Base-by-base conservation (phyloP, 2,888 invertebrate genomes). In the Drosophila stalkeri region DNA sequence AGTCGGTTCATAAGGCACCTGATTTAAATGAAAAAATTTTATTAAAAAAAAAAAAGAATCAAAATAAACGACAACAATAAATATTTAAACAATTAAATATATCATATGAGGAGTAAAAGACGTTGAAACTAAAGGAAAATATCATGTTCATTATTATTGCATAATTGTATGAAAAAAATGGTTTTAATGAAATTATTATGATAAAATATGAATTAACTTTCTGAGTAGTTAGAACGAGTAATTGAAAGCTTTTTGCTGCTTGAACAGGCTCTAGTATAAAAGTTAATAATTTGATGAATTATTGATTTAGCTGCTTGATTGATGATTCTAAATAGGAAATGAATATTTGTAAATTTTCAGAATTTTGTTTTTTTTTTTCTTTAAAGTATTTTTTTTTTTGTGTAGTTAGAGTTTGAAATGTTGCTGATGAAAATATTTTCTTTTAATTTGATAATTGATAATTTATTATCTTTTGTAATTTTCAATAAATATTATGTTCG, bases 71-170 rank as follows among this genome's bases (percentile, higher is more conserved):
- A 44, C 7, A 64, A 71, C 60, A 66, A 77, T 69, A 52, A 61
- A 61, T 35, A 63, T 35, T 6, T 20, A 65, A 39, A 60, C 9
- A 63, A 52, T 41, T 37, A 39, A 55, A 46, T 20, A 67, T 66
- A 74, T 74, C 54, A 74, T 54, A 54, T 55, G 59, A 47, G 47
- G n/a, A 54, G 46, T 11, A 43, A 8, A 54, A 20, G 27, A 12
- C 23, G 44, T 27, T n/a, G 23, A 18, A 33, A 54, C n/a, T 56
- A 3, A 27, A 35, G 39, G 8, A 49, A 59, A 35, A 65, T 63
- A 61, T 61, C 75, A 75, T 72, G 54, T 59, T 72, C 49, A 78
- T 72, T 72, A 49, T 63, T 78, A 52, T 60, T 27, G 20, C 44
- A 35, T 35, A 33, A 61, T 27, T 51, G 51, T 27, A 55, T 12